Evolutionary conservation across 2,888 invertebrate species (phyloP).

Genomic region (Xanthostigma xanthostigma): DNA sequence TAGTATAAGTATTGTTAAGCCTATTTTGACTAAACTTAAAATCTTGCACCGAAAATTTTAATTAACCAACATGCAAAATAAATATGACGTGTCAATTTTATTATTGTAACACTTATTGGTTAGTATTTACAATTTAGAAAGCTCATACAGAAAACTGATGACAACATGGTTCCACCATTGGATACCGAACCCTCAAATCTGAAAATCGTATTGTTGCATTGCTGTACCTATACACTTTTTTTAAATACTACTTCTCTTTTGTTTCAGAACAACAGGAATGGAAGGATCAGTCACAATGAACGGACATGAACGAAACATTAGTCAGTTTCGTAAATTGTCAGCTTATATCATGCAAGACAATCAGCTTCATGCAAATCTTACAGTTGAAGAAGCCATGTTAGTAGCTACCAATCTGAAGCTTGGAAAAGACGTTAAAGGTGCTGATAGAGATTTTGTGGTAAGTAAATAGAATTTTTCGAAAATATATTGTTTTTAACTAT

Average conservation of each 20-base stretch:
- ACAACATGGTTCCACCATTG: no score
- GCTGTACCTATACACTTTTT: no score
- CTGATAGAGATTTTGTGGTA: constrained; percentile 73
- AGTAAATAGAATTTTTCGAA: constrained; percentile 23
- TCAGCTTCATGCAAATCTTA: constrained; percentile 79
- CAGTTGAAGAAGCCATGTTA: constrained; percentile 87
- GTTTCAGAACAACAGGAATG: constrained; percentile 57
- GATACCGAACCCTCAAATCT: no score
- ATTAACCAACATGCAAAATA: no score
- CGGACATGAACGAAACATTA: constrained; percentile 66
- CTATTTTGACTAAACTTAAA: no score
- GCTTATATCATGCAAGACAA: constrained; percentile 97
- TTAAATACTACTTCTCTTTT: constrained; percentile 2
- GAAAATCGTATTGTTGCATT: no score
- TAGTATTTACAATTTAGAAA: no score
- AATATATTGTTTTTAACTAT: neutral
- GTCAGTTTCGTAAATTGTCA: constrained; percentile 79
- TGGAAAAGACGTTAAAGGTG: constrained; percentile 48
- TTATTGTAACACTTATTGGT: no score
- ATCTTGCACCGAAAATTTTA: no score
- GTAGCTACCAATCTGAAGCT: constrained; percentile 85
- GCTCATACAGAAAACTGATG: no score
- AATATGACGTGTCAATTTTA: no score
- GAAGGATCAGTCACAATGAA: constrained; percentile 77
- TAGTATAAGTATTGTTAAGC: no score